These are phyloP conservation scores for Oncorhynchus masou DNA, from an alignment of 2,113 vertebrate species.

Conservation along the genomic window DNA sequence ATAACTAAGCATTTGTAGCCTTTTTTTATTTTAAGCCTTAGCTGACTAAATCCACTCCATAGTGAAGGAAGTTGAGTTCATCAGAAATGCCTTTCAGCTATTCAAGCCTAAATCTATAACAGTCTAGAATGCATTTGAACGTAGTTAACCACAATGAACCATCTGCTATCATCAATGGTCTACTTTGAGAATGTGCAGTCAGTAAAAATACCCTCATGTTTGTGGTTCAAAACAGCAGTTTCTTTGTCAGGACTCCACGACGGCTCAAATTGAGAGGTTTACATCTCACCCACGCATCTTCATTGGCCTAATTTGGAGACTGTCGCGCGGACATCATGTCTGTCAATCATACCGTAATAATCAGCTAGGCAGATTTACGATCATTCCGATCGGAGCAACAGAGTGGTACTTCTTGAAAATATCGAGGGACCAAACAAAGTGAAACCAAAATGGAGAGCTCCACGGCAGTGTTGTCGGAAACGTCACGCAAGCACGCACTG, in stretches of 20 bases:
- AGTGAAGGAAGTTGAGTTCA: too few species aligned
- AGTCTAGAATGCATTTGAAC: too few species aligned
- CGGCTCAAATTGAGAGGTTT: neutral
- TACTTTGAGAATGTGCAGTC: neutral
- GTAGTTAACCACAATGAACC: too few species aligned
- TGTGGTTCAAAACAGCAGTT: neutral
- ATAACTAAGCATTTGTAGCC: too few species aligned
- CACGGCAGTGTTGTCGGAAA: slow-evolving; percentile 2
- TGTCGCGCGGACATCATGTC: slow-evolving; percentile 46
- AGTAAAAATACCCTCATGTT: too few species aligned
- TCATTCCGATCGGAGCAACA: neutral
- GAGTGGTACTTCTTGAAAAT: neutral
- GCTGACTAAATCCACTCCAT: too few species aligned
- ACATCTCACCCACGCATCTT: slow-evolving; percentile 49
- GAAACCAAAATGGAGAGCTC: slow-evolving; percentile 18
- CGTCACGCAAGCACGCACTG: slow-evolving; percentile 67
- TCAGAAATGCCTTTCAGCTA: too few species aligned
- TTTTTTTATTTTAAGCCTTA: too few species aligned
- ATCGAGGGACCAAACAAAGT: neutral
- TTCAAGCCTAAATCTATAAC: too few species aligned
- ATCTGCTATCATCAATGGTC: neutral
- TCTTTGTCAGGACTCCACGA: slow-evolving; percentile 16
- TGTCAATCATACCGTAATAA: slow-evolving; percentile 58
- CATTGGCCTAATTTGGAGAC: slow-evolving; percentile 49
- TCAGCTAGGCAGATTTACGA: neutral